Conservation (phyloP, 2,888 invertebrate species). For the Acholoe squamosa region DNA sequence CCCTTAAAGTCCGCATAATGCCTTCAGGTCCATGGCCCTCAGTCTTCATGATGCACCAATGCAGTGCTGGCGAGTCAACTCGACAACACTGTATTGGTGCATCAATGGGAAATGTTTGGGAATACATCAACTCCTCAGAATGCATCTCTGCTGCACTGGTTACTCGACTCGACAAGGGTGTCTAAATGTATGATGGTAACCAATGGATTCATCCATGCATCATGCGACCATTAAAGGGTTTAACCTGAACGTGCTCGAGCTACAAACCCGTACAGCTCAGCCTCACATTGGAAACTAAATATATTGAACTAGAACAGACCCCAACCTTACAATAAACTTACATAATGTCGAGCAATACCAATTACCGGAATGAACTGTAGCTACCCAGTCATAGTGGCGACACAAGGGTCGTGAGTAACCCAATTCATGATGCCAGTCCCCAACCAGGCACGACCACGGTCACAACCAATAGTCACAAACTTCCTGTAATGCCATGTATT, state of each 20-base stretch:
- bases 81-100: too few species aligned
- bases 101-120: too few species aligned
- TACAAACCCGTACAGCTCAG: neutral
- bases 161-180: too few species aligned
- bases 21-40: too few species aligned
- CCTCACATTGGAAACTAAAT: neutral
- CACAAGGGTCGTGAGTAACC: neutral
- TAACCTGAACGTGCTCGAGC: neutral
- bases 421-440: neutral
- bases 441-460: neutral
- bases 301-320: neutral
- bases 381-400: neutral
- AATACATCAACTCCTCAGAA: too few species aligned
- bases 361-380: slow-evolving; percentile 7
- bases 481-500: neutral
- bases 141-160: too few species aligned
- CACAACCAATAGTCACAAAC: neutral
- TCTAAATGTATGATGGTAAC: too few species aligned
- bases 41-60: too few species aligned
- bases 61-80: too few species aligned
- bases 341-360: slow-evolving; percentile 14
- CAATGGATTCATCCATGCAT: too few species aligned
- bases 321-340: neutral
- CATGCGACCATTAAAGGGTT: too few species aligned
- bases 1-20: too few species aligned